phyloP scores from a whole-genome alignment of 2,797 vertebrate genomes.

The Morelia viridis region DNA sequence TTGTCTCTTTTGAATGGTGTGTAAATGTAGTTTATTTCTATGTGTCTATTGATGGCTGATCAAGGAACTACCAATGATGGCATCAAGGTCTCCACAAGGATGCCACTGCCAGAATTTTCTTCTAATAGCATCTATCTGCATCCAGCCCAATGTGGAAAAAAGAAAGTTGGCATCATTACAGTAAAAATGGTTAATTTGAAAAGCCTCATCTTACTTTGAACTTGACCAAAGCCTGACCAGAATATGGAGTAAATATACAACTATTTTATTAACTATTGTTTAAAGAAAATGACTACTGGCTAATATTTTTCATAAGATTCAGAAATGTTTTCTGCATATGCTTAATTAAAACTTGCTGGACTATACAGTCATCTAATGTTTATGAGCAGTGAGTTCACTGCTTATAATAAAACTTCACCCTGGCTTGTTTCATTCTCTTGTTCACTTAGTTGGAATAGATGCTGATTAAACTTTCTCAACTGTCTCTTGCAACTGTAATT shows the following conservation, averaged over 20 bases:
- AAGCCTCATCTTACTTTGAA: background rate
- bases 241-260: background rate
- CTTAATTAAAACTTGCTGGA: constrained; percentile 8
- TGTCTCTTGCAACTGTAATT: constrained; percentile 4
- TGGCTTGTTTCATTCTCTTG: constrained; percentile 33
- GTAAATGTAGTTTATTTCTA: too few species aligned
- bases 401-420: background rate
- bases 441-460: constrained; percentile 28
- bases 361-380: constrained; percentile 3
- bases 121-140: background rate
- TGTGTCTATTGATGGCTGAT: too few species aligned
- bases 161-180: background rate
- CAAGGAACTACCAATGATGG: too few species aligned
- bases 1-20: too few species aligned
- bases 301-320: background rate
- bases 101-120: background rate
- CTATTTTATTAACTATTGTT: background rate
- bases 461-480: constrained; percentile 43
- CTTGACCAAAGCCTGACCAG: background rate
- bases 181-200: background rate
- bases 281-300: constrained; percentile 8
- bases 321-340: constrained; percentile 29
- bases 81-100: background rate
- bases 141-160: background rate
- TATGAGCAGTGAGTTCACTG: background rate